Evolutionary conservation across 2,113 vertebrate genomes (phyloP), one percentile per base, ranked within the genome.

Genomic region (Rhombomys opimus): DNA sequence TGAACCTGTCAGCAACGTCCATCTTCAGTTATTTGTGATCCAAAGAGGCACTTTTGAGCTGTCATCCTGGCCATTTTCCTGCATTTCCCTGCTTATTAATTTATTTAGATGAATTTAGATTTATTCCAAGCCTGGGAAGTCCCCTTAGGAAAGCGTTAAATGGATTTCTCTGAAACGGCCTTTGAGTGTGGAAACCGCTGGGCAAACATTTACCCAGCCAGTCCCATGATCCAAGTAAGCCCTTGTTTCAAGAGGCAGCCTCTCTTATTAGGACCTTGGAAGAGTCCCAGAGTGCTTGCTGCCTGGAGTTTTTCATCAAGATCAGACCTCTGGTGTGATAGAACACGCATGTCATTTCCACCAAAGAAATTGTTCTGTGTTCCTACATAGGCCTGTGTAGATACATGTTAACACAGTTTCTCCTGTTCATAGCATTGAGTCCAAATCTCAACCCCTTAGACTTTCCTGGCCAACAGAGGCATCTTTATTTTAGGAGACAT

Each of bases 191-290:
- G 27, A 65, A 77, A 78, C 11, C 17, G 18, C 22, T 18, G 25
- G 35, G 52, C 17, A 86, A 59, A n/a, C 9, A 38, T 35, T 87
- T 22, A 38, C 59, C 54, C 38, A 81, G 63, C 54, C 38, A 81
- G 63, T 59, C 72, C 38, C 0, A 14, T 22, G 57, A 87, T 72
- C 35, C 23, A 3, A 76, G 73, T 23, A 63, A 63, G n/a, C 25
- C 1, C 78, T 59, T 46, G 12, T 80, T 93, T 91, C 30, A 63
- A 87, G 68, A 67, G 68, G 75, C 52, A 18, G 41, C 7, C 20
- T 86, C 20, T 8, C 73, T 96, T 50, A 76, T 35, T 35, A 35
- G 61, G 86, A 81, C 17, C 32, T 96, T 87, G 92, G 77, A 92
- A 46, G 63, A 95, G 65, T 13, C 35, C 59, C 72, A 88, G 46